phyloP scores from a whole-genome alignment of 2,113 vertebrate species.

The Tamias sibiricus region DNA sequence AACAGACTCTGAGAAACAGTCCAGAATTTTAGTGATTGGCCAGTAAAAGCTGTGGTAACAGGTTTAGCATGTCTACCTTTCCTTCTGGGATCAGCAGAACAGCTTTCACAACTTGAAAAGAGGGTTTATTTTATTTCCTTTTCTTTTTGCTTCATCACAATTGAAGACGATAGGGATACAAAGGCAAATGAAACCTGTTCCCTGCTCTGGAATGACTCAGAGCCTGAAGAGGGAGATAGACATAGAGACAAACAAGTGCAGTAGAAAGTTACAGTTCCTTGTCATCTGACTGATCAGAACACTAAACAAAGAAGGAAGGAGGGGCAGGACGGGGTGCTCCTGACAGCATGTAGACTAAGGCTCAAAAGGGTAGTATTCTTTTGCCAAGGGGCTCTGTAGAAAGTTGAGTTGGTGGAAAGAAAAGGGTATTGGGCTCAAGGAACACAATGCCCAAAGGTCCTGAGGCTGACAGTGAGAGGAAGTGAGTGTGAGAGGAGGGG shows the following conservation, averaged over 20 bases:
- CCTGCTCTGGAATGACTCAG: slow-evolving; percentile 1
- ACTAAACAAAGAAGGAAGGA: not conserved
- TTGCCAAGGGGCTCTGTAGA: not conserved
- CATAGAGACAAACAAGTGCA: not conserved
- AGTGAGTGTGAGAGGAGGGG: not conserved
- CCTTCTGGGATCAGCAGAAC: not conserved
- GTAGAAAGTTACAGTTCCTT: not conserved
- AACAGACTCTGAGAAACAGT: not conserved
- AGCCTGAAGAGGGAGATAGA: not conserved
- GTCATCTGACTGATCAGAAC: not conserved
- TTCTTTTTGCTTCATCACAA: not conserved
- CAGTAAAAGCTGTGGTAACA: not conserved
- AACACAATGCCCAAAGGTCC: not conserved
- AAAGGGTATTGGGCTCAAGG: not conserved
- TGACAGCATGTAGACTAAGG: not conserved
- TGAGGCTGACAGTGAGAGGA: not conserved
- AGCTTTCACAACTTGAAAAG: slow-evolving; percentile 39
- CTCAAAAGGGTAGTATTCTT: not conserved
- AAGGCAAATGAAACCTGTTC: slow-evolving; percentile 27
- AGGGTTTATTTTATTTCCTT: slow-evolving; percentile 46
- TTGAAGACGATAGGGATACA: not conserved
- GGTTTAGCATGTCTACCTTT: not conserved
- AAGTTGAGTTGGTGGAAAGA: not conserved
- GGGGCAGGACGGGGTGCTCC: not conserved
- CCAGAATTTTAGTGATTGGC: not conserved